Evolutionary conservation across 2,888 invertebrate species (phyloP), one percentile per base, ranked within the genome.

Genomic region (Athalia rosae): DNA sequence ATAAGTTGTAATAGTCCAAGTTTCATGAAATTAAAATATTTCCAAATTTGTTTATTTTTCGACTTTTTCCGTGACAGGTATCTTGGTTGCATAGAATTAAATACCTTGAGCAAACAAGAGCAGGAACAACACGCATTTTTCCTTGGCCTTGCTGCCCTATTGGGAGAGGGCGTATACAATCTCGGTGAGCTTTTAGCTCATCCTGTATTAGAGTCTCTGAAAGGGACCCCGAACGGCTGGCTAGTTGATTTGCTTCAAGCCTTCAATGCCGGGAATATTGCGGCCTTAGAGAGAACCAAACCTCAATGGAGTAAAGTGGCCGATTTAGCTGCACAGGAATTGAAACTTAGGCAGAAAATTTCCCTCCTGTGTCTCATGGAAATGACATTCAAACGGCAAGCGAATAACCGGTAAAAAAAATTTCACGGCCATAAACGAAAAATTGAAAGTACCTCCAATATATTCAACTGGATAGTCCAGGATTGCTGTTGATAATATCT

Each of bases 291-390:
- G 86, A 91, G 91, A 79, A 93, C 96, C 92, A 94, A 94, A 85
- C 92, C 94, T 0, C 92, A 93, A 79, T 96, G 97, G 97, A 91
- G 92, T 4, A 93, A 93, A 79, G 95, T 97, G 82, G 95, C 97
- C 0, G 98, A 98, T 90, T 91, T 99, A 28, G 93, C 93, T 8
- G 94, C 95, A 0, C 95, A 97, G 80, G 97, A 98, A 86, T 89
- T 94, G 0, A 94, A 94, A 85, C 91, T 99, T 82, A 91, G 96
- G 28, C 96, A 97, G 90, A 99, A 99, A 91, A 98, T 99, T 79
- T 97, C 97, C 0, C 92, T 99, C 28, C 92, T 99, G 13, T 98
- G 99, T 88, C 92, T 99, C 0, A 99, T 99, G 98, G 98, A 99
- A 95, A 98, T 99, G 97, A 98, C 99, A 0, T 98, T 99, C 88